Base-by-base conservation (phyloP, 2,888 invertebrate genomes). In the Zelleria hepariella region DNA sequence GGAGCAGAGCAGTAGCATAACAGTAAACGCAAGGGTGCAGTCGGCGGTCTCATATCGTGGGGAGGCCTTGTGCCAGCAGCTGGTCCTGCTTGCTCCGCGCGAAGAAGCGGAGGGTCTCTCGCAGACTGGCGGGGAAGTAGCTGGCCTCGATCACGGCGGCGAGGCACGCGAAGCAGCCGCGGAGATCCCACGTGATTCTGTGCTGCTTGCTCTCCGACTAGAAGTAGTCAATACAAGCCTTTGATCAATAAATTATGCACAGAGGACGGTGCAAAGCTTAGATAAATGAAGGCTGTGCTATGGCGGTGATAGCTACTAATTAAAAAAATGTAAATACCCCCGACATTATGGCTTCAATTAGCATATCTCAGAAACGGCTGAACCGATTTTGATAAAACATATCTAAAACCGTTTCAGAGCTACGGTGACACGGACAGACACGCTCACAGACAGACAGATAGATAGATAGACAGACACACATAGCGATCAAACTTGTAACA, bases 161-260 rank as follows among this genome's bases (percentile, higher is more conserved):
- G 2, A 95, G 73, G 0, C 91, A 88, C 7, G 84, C 70, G 65
- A 92, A 90, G 64, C 93, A 93, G 1, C 91, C 90, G 0, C 91
- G 90, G 4, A 93, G 75, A 59, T 92, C 90, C 91, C 92, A 93
- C 0, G 91, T 85, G 6, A 92, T 86, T 67, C 89, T 90, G 65
- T 86, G 89, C 18, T 79, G 80, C 70, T 94, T 94, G 71, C 93
- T 92, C 77, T 95, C 95, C 8, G 92, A 87, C 93, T 93, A 82
- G 58, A 58, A 61, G 60, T 59, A 58, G 26, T 58, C 61, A 5
- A 62, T 57, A 51, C 6, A 23, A 57, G 6, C 21, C 21, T 3
- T 15, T n/a, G 15, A 23, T 5, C 1, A n/a, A 15, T n/a, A 25
- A 1, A 24, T 24, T 10, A 15, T 20, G 15, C n/a, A 53, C 2